phyloP scores from a whole-genome alignment of 2,888 invertebrate genomes.

The Deilephila porcellus region DNA sequence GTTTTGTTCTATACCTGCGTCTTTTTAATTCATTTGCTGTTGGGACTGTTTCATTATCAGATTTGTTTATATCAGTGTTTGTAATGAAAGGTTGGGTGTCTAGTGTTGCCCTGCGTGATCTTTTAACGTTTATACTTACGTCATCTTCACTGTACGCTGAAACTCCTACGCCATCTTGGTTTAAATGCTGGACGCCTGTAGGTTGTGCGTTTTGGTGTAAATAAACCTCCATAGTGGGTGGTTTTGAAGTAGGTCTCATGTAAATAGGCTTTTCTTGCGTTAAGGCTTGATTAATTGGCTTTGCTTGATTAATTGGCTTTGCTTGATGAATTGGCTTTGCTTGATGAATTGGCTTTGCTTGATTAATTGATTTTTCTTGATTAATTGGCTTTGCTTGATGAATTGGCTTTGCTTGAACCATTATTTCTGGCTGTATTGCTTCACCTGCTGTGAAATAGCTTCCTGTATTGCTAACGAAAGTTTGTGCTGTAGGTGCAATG shows the following conservation, averaged over 20 bases:
- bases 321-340: conserved; percentile 47
- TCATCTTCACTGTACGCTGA: conserved; percentile 73
- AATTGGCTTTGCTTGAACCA: conserved; percentile 46
- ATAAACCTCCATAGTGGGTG: conserved; percentile 59
- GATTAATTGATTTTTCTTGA: conserved; percentile 40
- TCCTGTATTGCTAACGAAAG: conserved; percentile 32
- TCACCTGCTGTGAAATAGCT: conserved; percentile 10
- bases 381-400: conserved; percentile 34
- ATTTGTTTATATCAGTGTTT: conserved; percentile 45
- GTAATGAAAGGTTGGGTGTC: conserved; percentile 63
- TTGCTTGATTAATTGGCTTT: conserved; percentile 47
- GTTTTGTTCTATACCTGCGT: conserved; percentile 30
- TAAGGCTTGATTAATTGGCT: conserved; percentile 52
- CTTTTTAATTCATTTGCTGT: conserved; percentile 55
- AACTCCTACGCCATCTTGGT: conserved; percentile 69
- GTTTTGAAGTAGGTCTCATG: conserved; percentile 42
- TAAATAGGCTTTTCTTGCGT: conserved; percentile 53
- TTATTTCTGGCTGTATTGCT: conserved; percentile 42
- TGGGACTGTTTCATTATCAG: conserved; percentile 49
- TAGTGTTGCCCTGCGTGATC: conserved; percentile 50
- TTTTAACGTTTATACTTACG: conserved; percentile 67
- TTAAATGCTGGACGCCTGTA: conserved; percentile 70
- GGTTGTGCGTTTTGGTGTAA: conserved; percentile 63
- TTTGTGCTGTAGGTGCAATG: conserved; percentile 32
- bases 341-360: conserved; percentile 48